Conservation (phyloP, 2,113 vertebrate species). For the Tyrannus savana region DNA sequence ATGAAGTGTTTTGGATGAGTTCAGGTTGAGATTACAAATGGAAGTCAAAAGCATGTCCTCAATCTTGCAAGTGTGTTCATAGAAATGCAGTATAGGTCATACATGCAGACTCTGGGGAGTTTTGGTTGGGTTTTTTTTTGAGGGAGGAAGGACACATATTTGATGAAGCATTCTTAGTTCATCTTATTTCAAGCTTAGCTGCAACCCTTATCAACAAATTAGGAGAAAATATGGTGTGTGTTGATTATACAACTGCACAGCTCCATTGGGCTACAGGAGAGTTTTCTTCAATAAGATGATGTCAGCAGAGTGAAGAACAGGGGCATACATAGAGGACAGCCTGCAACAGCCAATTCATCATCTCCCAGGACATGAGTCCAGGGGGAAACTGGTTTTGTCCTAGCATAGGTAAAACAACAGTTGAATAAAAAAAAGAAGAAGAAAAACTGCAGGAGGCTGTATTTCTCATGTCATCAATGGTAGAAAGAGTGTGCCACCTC, state of each 20-base stretch:
- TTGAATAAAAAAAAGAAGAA: background rate
- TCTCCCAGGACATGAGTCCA: background rate
- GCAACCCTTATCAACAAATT: background rate
- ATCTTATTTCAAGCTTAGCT: background rate
- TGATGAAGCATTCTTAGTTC: background rate
- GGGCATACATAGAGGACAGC: background rate
- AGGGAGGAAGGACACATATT: background rate
- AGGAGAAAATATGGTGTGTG: background rate
- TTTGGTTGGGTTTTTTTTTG: background rate
- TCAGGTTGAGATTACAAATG: background rate
- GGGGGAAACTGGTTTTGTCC: background rate
- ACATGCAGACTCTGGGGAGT: fast-evolving
- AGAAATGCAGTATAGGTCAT: background rate
- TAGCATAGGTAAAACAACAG: background rate
- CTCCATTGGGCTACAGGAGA: background rate
- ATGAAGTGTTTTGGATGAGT: background rate
- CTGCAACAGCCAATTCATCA: background rate
- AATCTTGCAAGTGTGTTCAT: background rate
- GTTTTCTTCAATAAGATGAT: background rate
- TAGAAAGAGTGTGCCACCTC: background rate
- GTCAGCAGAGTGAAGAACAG: background rate
- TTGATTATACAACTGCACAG: background rate
- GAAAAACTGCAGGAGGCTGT: background rate
- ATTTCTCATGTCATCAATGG: background rate
- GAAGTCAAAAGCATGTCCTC: background rate